Evolutionary conservation across 2,888 invertebrate species (phyloP).

Genomic region (Rosalia funebris): DNA sequence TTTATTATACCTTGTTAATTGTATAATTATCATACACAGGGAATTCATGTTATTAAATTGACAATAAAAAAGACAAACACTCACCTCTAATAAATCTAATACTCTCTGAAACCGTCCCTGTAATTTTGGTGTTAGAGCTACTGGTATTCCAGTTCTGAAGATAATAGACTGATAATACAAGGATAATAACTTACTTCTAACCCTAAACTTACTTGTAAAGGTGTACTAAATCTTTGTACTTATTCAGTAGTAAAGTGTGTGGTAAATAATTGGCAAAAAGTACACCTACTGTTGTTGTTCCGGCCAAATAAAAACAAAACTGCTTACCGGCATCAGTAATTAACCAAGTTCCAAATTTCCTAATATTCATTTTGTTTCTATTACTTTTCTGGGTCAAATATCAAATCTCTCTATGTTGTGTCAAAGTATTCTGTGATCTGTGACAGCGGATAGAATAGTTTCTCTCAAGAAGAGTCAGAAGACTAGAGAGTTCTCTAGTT

Average conservation of each 20-base stretch:
- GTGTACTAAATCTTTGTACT: slow-evolving; percentile 72
- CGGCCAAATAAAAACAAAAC: slow-evolving; percentile 66
- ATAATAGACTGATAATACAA: background rate
- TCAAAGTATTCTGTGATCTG: no score
- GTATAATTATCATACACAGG: no score
- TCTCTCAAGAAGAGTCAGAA: no score
- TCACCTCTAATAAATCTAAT: slow-evolving; percentile 69
- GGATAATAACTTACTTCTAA: slow-evolving; percentile 20
- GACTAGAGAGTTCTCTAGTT: no score
- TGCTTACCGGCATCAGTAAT: slow-evolving; percentile 68
- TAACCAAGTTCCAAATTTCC: slow-evolving; percentile 64
- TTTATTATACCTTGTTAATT: no score
- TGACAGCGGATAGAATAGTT: no score
- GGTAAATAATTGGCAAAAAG: slow-evolving; percentile 67
- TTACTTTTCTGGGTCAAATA: no score
- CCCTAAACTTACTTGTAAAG: slow-evolving; percentile 70
- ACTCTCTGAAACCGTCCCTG: slow-evolving; percentile 68
- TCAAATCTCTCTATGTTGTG: no score
- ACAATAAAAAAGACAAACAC: no score
- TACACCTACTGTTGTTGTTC: slow-evolving; percentile 63
- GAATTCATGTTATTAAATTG: no score
- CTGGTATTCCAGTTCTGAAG: slow-evolving; percentile 71
- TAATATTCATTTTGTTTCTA: background rate
- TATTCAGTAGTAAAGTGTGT: slow-evolving; percentile 70
- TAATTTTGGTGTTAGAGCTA: slow-evolving; percentile 67